Evolutionary conservation across 2,888 invertebrate genomes (phyloP), one percentile per base, ranked within the genome.

Genomic region (Camponotus fellah): DNA sequence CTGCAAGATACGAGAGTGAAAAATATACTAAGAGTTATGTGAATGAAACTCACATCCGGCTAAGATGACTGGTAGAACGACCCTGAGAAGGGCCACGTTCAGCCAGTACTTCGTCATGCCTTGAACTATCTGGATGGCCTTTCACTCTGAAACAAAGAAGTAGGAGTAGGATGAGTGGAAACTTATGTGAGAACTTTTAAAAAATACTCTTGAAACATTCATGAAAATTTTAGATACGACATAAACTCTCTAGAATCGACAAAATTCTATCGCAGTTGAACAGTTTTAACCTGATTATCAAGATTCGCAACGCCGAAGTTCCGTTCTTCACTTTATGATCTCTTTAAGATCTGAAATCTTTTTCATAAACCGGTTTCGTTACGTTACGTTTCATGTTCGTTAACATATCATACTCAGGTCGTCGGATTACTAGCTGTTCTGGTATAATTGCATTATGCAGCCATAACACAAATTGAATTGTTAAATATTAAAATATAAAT

Each of bases 61-160:
- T 68, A 96, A 95, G 85, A 96, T 93, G 83, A 95, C 91, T 81
- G 96, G 96, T 88, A 96, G 94, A 79, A 95, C 92, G 87, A 96
- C 93, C 93, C 96, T 95, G 91, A 96, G 93, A 62, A 96, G 94
- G 89, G 95, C 93, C 74, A 95, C 93, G 89, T 95, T 95, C 76
- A 96, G 89, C 93, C 95, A 94, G 89, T 95, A 95, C 83, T 94
- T 95, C 60, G 95, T 94, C 96, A 96, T 96, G 85, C 86, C 94
- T 87, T 76, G 82, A 86, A 86, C 69, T 76, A 72, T 66, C 71
- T 49, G 88, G 58, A 86, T 82, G 87, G 80, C 84, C 85, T 86
- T 85, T 87, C 91, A 89, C 86, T 89, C 93, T 93, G 90, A 77
- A 92, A 93, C 81, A 87, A 37, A 77, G 32, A 37, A 65, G 65